phyloP scores from a whole-genome alignment of 2,888 invertebrate genomes.

The Drosophila neotestacea region DNA sequence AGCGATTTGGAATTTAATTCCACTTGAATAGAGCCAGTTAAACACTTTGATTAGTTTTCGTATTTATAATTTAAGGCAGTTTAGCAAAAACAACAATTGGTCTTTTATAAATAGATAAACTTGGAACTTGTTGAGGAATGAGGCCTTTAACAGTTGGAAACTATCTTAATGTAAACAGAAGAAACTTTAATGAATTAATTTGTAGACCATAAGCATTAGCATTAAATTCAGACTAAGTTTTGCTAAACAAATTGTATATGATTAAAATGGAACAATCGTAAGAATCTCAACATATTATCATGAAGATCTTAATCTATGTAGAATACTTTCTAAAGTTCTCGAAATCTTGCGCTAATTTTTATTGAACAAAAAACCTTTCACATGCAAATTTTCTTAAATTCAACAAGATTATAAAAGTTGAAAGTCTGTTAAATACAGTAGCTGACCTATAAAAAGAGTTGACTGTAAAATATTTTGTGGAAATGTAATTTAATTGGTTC shows the following conservation, averaged over 20 bases:
- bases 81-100: slow-evolving; percentile 16
- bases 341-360: neutral
- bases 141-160: neutral
- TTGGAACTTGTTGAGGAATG: neutral
- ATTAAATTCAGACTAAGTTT: neutral
- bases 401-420: neutral
- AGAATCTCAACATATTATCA: neutral
- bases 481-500: neutral
- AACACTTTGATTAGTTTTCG: slow-evolving; percentile 30
- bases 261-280: neutral
- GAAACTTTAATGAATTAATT: slow-evolving; percentile 5
- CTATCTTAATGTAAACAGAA: slow-evolving; percentile 10
- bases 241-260: neutral
- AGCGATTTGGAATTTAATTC: slow-evolving; percentile 45
- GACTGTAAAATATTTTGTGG: neutral
- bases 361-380: no score
- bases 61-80: neutral
- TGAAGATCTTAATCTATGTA: neutral
- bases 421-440: neutral
- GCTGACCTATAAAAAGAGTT: neutral
- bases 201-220: slow-evolving; percentile 1
- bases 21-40: slow-evolving; percentile 49
- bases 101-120: slow-evolving; percentile 22
- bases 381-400: no score
- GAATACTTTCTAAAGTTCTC: neutral